These are phyloP conservation scores for Cygnus olor DNA, from an alignment of 2,797 vertebrate species.

Conservation along the genomic window DNA sequence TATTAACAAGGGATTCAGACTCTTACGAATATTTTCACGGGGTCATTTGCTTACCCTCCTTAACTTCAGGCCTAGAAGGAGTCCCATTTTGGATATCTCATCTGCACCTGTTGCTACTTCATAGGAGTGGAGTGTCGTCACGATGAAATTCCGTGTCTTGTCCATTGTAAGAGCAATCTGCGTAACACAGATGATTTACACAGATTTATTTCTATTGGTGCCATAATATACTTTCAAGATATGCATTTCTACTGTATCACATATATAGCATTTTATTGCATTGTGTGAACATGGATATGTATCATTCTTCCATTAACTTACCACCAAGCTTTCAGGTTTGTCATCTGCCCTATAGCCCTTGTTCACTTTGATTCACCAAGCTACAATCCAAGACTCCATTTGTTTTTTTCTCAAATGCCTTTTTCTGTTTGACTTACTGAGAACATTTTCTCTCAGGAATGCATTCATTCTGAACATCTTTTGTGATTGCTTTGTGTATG, in stretches of 20 bases:
- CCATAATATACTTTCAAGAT: not conserved
- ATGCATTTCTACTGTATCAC: not conserved
- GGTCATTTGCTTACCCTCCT: not conserved
- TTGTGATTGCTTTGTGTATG: not conserved
- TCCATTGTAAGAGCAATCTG: not conserved
- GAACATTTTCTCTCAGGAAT: not conserved
- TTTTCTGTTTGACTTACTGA: not conserved
- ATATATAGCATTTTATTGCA: not conserved
- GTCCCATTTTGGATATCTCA: not conserved
- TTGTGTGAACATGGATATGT: not conserved
- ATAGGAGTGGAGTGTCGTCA: not conserved
- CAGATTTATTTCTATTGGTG: not conserved
- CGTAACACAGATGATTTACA: not conserved
- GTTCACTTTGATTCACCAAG: not conserved
- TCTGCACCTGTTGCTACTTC: not conserved
- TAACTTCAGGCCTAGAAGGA: not conserved
- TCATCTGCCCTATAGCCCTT: not conserved
- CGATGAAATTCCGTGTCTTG: not conserved
- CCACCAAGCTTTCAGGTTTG: not conserved
- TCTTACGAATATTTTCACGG: not conserved
- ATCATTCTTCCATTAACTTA: not conserved
- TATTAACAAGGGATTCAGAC: not conserved
- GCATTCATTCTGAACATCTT: not conserved
- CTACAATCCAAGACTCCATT: not conserved
- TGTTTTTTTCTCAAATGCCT: not conserved